Conservation (phyloP, 64 coral and sea anemone genomes). For the Pocillopora damicornis region DNA sequence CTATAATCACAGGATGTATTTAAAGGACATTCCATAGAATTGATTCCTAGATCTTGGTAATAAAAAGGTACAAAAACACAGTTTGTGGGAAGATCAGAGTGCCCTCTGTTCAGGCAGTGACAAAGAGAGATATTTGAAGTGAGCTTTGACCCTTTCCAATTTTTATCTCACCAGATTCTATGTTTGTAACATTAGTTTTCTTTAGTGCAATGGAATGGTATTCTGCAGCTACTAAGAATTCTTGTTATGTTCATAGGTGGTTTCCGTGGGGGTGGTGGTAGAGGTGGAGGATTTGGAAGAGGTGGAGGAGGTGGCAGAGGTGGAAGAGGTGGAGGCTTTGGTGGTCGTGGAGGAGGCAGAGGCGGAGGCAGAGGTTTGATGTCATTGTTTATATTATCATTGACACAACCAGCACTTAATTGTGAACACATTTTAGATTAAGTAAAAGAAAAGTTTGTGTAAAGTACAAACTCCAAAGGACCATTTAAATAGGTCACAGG, state of each 20-base stretch:
- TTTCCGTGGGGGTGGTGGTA: constrained; percentile 31
- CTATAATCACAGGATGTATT: too few species aligned
- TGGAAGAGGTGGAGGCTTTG: constrained; percentile 46
- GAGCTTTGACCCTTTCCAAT: too few species aligned
- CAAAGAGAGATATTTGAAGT: too few species aligned
- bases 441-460: too few species aligned
- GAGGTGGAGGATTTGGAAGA: constrained; percentile 27
- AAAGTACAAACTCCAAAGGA: too few species aligned
- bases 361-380: constrained; percentile 52
- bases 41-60: too few species aligned
- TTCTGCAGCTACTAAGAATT: neutral
- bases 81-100: too few species aligned
- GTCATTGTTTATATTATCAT: neutral
- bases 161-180: too few species aligned
- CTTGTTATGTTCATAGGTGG: neutral
- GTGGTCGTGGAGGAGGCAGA: constrained; percentile 58
- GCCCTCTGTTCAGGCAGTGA: too few species aligned
- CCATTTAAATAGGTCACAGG: too few species aligned
- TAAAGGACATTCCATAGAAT: too few species aligned
- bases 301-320: constrained; percentile 21
- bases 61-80: too few species aligned
- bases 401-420: neutral
- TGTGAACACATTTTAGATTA: neutral
- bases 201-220: neutral
- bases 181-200: neutral